Evolutionary conservation across 2,797 vertebrate genomes (phyloP), one percentile per base, ranked within the genome.

Genomic region (Semaprochilodus insignis): DNA sequence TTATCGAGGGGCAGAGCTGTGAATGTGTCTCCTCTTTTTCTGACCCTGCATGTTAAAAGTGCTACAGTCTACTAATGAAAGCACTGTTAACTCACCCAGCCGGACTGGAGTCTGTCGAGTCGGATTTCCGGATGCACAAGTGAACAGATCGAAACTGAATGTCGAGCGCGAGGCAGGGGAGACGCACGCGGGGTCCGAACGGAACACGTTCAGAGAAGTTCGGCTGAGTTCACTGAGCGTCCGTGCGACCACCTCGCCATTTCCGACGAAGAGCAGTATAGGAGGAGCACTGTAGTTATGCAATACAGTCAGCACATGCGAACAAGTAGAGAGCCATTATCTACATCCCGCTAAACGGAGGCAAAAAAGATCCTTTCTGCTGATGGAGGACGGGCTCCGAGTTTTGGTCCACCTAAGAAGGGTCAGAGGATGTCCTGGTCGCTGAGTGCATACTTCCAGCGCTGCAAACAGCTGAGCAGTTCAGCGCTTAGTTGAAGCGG

Each of bases 91-190:
- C 80, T 81, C 74, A 81, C 80, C 80, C 36, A 10, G 71, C 54
- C 13, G 72, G 2, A 67, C 60, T 34, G 36, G 4, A 36, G 48
- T 10, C 15, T 21, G 4, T 75, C 62, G 48, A 25, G 0, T 75
- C 51, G 59, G 72, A 74, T 74, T 81, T 81, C 72, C 62, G 72
- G 23, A 59, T 34, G 6, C 19, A 31, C 57, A 67, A 57, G 51
- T 74, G 6, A 59, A 31, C 15, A 40, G 31, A 16, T 63, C 23
- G 60, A 62, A 62, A 62, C n/a, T 14, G 34, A 21, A 62, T 44
- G 31, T 59, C 31, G 36, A 25, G 59, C 15, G 52, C 15, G 23
- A 62, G 23, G 34, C 31, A 21, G 17, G 21, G 7, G 5, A 59
- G 6, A 62, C 23, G 15, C 27, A 73, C 19, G 21, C 19, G 59